Conservation (phyloP, 23 tunicate genomes). For the Phallusia fumigata region DNA sequence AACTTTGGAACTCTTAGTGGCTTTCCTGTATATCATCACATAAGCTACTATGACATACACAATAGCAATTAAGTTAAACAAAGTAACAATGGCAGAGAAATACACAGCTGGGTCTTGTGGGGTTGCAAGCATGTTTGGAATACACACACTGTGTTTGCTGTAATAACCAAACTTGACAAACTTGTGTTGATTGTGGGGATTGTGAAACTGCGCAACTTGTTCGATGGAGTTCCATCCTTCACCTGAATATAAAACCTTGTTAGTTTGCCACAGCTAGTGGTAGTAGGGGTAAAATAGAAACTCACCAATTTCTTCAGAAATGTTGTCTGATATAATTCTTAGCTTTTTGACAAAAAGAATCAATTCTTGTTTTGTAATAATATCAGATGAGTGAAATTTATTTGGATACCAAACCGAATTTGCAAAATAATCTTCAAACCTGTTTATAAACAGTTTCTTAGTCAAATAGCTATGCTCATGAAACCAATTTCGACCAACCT, state of each 20-base stretch:
- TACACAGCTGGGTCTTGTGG: slow-evolving; percentile 19
- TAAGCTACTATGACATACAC: slow-evolving; percentile 28
- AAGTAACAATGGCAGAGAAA: slow-evolving; percentile 27
- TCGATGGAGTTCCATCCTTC: slow-evolving; percentile 19
- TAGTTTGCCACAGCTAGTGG: background rate
- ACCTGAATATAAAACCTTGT: background rate
- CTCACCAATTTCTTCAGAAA: background rate
- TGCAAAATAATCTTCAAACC: slow-evolving; percentile 31
- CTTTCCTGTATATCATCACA: slow-evolving; percentile 26
- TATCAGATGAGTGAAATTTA: slow-evolving; percentile 18
- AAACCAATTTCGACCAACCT: background rate
- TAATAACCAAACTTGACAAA: slow-evolving; percentile 41
- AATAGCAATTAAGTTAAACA: slow-evolving; percentile 29
- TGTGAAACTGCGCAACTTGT: background rate
- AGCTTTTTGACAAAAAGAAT: background rate
- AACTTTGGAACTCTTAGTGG: slow-evolving; percentile 17
- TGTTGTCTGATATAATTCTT: background rate
- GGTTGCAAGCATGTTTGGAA: slow-evolving; percentile 46
- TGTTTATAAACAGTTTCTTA: background rate
- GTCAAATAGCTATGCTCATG: background rate
- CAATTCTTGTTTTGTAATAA: slow-evolving; percentile 9
- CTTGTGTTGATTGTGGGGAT: background rate
- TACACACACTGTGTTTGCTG: slow-evolving; percentile 50
- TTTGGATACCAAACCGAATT: slow-evolving; percentile 31
- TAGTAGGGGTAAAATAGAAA: background rate